phyloP scores from a whole-genome alignment of 2,888 invertebrate species.

The Chironomus tentans region DNA sequence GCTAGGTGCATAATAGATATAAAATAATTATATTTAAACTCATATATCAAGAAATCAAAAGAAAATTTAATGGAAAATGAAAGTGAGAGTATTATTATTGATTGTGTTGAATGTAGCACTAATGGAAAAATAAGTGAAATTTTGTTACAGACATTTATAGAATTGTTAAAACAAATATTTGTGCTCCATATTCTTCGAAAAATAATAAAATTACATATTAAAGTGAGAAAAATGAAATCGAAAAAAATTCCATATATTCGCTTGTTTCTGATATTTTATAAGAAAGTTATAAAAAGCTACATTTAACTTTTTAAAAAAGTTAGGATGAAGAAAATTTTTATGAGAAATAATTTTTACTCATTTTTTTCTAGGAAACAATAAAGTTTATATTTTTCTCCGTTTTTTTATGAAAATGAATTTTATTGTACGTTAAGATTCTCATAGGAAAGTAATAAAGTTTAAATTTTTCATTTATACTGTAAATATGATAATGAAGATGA shows the following conservation, averaged over 20 bases:
- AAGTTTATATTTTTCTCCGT: too few species aligned
- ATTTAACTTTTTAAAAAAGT: neutral
- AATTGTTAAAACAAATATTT: neutral
- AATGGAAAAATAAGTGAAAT: neutral
- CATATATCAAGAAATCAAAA: neutral
- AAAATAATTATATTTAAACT: neutral
- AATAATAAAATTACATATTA: neutral
- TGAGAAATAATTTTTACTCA: neutral
- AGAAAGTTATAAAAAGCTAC: neutral
- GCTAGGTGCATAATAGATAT: neutral
- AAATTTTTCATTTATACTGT: too few species aligned
- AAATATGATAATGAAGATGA: too few species aligned
- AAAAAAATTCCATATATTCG: neutral
- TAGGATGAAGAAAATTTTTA: neutral
- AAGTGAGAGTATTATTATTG: neutral
- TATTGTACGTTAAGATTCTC: too few species aligned
- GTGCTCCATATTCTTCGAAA: neutral
- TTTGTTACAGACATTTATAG: neutral
- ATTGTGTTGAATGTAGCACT: neutral
- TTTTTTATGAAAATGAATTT: too few species aligned
- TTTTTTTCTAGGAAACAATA: too few species aligned
- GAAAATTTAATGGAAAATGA: too few species aligned
- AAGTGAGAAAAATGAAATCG: neutral
- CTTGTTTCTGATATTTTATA: neutral
- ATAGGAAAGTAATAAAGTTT: too few species aligned